phyloP scores from a whole-genome alignment of 64 coral and sea anemone genomes.

The Dendronephthya gigantea region DNA sequence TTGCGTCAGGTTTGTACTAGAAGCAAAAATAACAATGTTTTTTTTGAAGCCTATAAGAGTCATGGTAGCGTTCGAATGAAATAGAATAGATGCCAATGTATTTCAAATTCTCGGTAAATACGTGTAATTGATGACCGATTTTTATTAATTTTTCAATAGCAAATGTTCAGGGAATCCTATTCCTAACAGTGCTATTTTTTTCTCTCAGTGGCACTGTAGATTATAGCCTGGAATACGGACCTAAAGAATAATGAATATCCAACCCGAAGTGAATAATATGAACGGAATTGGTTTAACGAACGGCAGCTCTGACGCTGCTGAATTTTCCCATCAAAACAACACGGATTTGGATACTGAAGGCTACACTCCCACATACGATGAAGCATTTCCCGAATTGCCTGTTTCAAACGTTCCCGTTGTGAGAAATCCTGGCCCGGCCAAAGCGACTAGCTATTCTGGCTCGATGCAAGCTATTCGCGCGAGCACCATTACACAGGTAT shows the following conservation, averaged over 20 bases:
- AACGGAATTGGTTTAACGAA: background rate
- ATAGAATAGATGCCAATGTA: background rate
- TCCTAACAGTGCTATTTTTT: constrained; percentile 20
- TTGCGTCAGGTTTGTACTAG: background rate
- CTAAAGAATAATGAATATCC: constrained; percentile 78
- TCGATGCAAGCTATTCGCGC: background rate
- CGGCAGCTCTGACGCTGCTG: background rate
- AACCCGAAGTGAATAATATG: constrained; percentile 41
- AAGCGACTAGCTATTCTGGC: background rate
- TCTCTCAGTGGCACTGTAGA: constrained; percentile 92
- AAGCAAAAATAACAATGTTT: background rate
- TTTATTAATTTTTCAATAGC: background rate
- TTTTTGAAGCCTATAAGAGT: background rate
- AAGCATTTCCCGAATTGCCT: constrained; percentile 11
- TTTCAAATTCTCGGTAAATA: background rate
- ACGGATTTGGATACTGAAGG: constrained; percentile 16
- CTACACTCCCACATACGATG: background rate
- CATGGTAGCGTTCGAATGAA: background rate
- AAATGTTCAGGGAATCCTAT: background rate
- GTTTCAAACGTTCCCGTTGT: background rate
- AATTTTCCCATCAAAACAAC: background rate
- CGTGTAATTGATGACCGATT: background rate
- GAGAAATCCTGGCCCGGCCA: background rate
- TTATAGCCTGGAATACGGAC: constrained; percentile 94
- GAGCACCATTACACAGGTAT: background rate